phyloP scores from a whole-genome alignment of 2,888 invertebrate species.

The Automeris io region DNA sequence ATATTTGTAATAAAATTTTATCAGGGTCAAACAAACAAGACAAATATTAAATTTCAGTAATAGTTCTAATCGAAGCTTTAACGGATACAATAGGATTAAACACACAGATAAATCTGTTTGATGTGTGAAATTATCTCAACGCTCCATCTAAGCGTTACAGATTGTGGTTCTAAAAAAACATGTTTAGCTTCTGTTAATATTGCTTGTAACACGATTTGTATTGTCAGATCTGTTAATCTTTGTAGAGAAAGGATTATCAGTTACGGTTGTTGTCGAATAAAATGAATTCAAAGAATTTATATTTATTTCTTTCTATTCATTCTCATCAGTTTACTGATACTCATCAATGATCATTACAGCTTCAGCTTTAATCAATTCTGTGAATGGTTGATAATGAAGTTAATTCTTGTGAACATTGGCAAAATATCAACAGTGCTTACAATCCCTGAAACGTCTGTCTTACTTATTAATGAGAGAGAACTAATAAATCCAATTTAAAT shows the following conservation, averaged over 20 bases:
- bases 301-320: conserved; percentile 15
- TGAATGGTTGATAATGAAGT: conserved; percentile 2
- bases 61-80: conserved; percentile 32
- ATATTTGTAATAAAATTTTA: too few species aligned
- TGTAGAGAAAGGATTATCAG: conserved; percentile 48
- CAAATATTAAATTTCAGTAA: conserved; percentile 8
- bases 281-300: neutral
- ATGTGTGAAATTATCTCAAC: conserved; percentile 45
- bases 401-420: conserved; percentile 10
- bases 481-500: conserved; percentile 77
- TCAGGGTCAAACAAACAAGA: too few species aligned
- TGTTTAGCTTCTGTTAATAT: conserved; percentile 55
- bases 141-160: conserved; percentile 42
- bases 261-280: conserved; percentile 2
- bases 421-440: conserved; percentile 21
- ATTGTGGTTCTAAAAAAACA: conserved; percentile 40
- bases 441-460: conserved; percentile 58
- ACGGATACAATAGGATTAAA: conserved; percentile 46
- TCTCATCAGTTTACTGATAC: neutral
- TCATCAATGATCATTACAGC: neutral
- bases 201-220: conserved; percentile 61
- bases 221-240: conserved; percentile 51
- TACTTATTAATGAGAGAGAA: conserved; percentile 52
- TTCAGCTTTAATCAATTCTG: neutral
- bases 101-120: conserved; percentile 44